Conservation (phyloP, 2,888 invertebrate species). For the Eudasyphora cyanicolor region DNA sequence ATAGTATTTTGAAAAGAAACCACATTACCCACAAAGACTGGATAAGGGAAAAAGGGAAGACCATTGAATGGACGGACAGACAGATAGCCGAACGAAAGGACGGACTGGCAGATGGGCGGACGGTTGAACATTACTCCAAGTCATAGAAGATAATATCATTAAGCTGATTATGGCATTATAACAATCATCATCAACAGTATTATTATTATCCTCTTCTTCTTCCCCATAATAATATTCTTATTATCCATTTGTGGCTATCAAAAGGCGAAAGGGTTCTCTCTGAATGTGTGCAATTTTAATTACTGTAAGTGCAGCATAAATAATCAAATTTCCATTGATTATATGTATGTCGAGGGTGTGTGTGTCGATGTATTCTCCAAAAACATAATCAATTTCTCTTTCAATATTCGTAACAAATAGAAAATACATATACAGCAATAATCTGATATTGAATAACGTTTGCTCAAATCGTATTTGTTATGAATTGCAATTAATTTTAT, state of each 20-base stretch:
- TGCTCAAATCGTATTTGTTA: too few species aligned
- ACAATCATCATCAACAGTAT: too few species aligned
- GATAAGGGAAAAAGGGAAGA: neutral
- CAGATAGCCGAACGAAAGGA: too few species aligned
- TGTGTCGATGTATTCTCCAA: too few species aligned
- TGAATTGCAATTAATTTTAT: neutral
- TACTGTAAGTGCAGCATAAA: neutral
- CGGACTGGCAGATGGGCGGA: too few species aligned
- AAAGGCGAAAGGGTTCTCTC: neutral
- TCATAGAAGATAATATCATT: slow-evolving; percentile 19
- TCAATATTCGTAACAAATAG: neutral
- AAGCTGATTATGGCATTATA: neutral
- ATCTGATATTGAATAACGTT: neutral
- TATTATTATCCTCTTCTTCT: too few species aligned
- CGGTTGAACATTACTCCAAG: neutral
- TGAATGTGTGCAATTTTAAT: neutral
- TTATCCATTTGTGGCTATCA: neutral
- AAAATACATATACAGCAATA: neutral
- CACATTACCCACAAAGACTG: neutral
- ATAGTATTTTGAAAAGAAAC: neutral
- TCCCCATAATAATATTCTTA: too few species aligned
- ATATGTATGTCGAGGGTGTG: too few species aligned
- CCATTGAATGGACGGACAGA: too few species aligned
- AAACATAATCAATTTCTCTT: neutral
- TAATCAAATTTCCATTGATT: too few species aligned